Evolutionary conservation across 2,888 invertebrate genomes (phyloP).

Genomic region (Drosophila meridiana): DNA sequence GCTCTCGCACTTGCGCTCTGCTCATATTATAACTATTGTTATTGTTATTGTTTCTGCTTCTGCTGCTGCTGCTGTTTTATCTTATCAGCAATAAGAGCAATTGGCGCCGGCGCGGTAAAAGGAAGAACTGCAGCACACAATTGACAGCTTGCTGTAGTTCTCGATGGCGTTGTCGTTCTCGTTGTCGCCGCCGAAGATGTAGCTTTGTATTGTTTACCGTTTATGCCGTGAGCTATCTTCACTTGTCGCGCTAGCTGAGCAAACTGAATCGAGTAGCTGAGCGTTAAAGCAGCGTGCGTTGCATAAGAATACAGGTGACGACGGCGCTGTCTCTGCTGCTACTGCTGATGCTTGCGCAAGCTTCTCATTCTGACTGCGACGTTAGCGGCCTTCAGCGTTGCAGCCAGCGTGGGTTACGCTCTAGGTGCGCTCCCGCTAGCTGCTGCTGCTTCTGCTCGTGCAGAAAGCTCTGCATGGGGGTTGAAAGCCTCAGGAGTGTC

Average conservation of each 20-base stretch:
- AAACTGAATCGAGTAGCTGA: constrained; percentile 65
- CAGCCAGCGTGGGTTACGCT: constrained; percentile 41
- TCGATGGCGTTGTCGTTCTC: neutral
- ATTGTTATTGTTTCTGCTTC: constrained; percentile 7
- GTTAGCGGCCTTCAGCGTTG: constrained; percentile 49
- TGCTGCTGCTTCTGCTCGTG: constrained; percentile 16
- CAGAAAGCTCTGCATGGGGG: constrained; percentile 51
- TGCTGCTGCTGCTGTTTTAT: constrained; percentile 46
- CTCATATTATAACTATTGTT: constrained; percentile 6
- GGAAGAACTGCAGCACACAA: constrained; percentile 41
- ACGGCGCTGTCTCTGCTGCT: constrained; percentile 20
- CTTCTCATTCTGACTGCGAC: constrained; percentile 58
- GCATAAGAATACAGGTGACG: constrained; percentile 70
- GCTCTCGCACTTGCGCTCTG: constrained; percentile 44
- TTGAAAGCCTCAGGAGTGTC: constrained; percentile 59
- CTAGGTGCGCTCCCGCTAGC: constrained; percentile 47
- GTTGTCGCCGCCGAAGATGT: constrained; percentile 12
- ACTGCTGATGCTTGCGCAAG: constrained; percentile 60
- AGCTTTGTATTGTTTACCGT: constrained; percentile 30
- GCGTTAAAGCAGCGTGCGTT: constrained; percentile 55
- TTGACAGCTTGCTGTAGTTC: constrained; percentile 23
- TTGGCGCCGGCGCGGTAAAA: constrained; percentile 50
- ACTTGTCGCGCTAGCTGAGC: constrained; percentile 66
- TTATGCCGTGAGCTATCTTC: constrained; percentile 65
- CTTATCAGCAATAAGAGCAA: constrained; percentile 53